Base-by-base conservation (phyloP, 2,888 invertebrate genomes). In the Yponomeuta plumbellus region DNA sequence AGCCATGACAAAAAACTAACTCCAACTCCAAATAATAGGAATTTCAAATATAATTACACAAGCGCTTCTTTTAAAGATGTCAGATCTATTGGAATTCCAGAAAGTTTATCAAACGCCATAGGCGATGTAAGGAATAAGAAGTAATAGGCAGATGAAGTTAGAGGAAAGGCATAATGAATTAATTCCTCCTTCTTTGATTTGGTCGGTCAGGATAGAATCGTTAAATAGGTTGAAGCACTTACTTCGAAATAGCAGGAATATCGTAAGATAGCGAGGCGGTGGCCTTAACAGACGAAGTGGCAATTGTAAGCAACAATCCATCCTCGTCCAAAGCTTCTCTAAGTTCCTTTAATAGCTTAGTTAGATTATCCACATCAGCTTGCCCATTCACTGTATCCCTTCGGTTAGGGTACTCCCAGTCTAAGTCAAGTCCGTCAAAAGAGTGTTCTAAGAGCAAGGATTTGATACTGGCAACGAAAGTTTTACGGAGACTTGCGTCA, bases 401-500 rank as follows among this genome's bases (percentile, higher is more conserved):
- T 62, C 92, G 91, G 64, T 86, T 92, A 0, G 95, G 95, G 71
- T 94, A 95, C 73, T 95, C 94, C 95, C 95, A 96, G 76, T 95
- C 95, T 0, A 95, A 64, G 74, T 96, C 95, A 0, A 95, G 83
- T 1, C 95, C 95, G 73, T 96, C 94, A 69, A 96, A 96, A 0
- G 88, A 88, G 73, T 94, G 84, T 3, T 85, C 83, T 57, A 82
- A 74, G 0, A 95, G 72, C 75, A 94, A 93, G 0, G 80, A 73
- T 0, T 93, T 74, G 0, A 92, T 92, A 66, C 92, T 93, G 3
- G 86, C 74, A 22, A 94, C 91, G 72, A 96, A 94, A 61, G 76
- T 82, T 0, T 81, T 76, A n/a, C 94, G 88, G 1, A 83, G 70
- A 0, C 68, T 66, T 2, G 92, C 74, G 62, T 80, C 81, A 11